Conservation (phyloP, 2,888 invertebrate genomes). For the Cybosia mesomella region DNA sequence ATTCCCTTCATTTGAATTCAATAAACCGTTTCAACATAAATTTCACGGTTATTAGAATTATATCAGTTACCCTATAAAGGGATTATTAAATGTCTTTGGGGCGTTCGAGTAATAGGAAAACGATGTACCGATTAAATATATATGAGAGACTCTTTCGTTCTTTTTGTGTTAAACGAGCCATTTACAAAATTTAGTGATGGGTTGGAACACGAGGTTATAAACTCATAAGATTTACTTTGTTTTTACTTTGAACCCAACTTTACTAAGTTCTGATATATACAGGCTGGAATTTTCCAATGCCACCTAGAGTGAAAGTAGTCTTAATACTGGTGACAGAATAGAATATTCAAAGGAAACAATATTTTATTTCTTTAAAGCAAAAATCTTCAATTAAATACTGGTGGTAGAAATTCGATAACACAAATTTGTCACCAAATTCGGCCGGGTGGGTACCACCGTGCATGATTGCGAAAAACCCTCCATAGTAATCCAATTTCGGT, state of each 20-base stretch:
- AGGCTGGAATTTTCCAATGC: too few relatives aligned
- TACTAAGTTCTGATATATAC: too few relatives aligned
- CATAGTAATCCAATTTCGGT: too few relatives aligned
- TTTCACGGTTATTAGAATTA: slow-evolving; percentile 51
- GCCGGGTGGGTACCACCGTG: too few relatives aligned
- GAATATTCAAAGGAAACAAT: too few relatives aligned
- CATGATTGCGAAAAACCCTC: too few relatives aligned
- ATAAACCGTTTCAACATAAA: slow-evolving; percentile 41
- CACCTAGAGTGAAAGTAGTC: too few relatives aligned
- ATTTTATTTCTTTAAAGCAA: too few relatives aligned
- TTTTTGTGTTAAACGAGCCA: background rate
- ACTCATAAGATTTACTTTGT: background rate
- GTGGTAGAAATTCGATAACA: too few relatives aligned
- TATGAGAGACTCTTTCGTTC: background rate
- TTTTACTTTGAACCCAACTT: background rate
- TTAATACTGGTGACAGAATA: too few relatives aligned
- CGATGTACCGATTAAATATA: slow-evolving; percentile 44
- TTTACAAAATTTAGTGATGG: background rate
- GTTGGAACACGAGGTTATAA: background rate
- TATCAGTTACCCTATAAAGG: slow-evolving; percentile 45
- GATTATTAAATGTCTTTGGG: slow-evolving; percentile 42
- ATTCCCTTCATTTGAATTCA: slow-evolving; percentile 44
- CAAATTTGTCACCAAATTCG: too few relatives aligned
- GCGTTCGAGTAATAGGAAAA: slow-evolving; percentile 45
- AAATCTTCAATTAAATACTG: too few relatives aligned